Percentiles rank a stretch among this genome's conserved stretches.
Evolutionary conservation across 2,888 invertebrate genomes (phyloP).

Genomic region (Chloromyia formosa): DNA sequence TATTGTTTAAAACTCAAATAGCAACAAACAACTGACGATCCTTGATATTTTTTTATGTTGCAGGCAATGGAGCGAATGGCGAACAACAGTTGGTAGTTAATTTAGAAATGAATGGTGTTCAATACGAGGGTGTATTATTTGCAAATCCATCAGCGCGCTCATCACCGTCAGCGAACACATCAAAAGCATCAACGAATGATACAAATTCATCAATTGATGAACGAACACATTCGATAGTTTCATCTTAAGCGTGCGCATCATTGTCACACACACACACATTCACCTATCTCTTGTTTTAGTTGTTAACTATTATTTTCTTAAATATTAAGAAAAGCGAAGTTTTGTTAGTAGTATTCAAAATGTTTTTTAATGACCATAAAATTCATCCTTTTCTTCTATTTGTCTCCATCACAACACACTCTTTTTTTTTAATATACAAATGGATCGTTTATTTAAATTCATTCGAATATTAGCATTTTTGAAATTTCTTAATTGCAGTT

Average conservation of each 20-base stretch:
- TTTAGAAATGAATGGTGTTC: constrained; percentile 95
- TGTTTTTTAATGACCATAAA: too few relatives aligned
- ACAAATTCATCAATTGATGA: constrained; percentile 46
- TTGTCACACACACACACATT: background rate
- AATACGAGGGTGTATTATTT: constrained; percentile 94
- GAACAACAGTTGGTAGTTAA: constrained; percentile 92
- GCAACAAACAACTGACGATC: too few relatives aligned
- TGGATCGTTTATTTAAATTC: too few relatives aligned
- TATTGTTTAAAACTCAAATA: too few relatives aligned
- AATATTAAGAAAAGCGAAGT: too few relatives aligned
- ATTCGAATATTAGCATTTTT: too few relatives aligned
- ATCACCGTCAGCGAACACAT: constrained; percentile 39
- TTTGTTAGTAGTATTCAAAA: too few relatives aligned
- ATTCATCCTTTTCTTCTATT: too few relatives aligned
- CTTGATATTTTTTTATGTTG: constrained; percentile 55
- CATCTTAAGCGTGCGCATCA: constrained; percentile 43
- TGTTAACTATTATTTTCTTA: too few relatives aligned
- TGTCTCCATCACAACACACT: too few relatives aligned
- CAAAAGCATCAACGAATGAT: constrained; percentile 45
- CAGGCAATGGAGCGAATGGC: constrained; percentile 83
- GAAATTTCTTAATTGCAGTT: too few relatives aligned
- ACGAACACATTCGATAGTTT: constrained; percentile 48
- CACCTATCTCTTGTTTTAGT: background rate
- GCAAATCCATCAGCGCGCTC: constrained; percentile 62
- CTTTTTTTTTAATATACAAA: too few relatives aligned